phyloP scores from a whole-genome alignment of 1,140 invertebrate species.

The Pomacea maculata region DNA sequence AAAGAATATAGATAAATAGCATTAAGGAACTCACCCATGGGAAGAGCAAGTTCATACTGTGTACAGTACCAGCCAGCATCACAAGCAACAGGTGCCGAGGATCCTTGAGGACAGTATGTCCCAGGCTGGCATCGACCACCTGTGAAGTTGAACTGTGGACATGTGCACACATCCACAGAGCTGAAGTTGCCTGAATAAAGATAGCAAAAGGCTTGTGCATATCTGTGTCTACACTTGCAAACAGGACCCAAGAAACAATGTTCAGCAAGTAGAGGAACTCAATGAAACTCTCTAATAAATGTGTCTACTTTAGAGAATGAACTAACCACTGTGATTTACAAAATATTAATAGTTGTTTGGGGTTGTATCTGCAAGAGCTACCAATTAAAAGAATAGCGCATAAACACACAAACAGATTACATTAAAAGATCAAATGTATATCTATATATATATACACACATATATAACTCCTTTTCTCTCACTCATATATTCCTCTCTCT shows the following conservation, averaged over 20 bases:
- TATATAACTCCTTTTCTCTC: too few species aligned
- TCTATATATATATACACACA: too few species aligned
- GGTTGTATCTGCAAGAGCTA: too few species aligned
- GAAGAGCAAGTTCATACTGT: constrained; percentile 47
- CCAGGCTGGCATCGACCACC: constrained; percentile 61
- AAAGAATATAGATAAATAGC: neutral
- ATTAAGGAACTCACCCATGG: constrained; percentile 41
- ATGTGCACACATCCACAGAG: constrained; percentile 56
- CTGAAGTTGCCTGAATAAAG: constrained; percentile 52
- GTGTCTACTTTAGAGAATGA: too few species aligned
- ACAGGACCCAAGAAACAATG: neutral
- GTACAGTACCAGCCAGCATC: constrained; percentile 57
- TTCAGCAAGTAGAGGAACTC: neutral
- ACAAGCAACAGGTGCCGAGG: constrained; percentile 51
- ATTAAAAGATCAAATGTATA: too few species aligned
- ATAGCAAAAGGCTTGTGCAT: constrained; percentile 8
- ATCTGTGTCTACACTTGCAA: neutral
- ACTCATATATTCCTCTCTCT: too few species aligned
- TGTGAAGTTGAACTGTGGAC: constrained; percentile 53
- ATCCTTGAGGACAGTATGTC: constrained; percentile 56
- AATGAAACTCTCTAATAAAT: too few species aligned
- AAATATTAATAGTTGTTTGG: too few species aligned
- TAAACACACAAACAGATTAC: too few species aligned
- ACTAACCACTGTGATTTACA: too few species aligned
- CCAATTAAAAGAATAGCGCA: too few species aligned